A percentile compares a stretch with the other conserved stretches of the same genome.
These are phyloP conservation scores for Hydrocynus forskahlii DNA, from an alignment of 2,797 vertebrate species.

Conservation along the genomic window DNA sequence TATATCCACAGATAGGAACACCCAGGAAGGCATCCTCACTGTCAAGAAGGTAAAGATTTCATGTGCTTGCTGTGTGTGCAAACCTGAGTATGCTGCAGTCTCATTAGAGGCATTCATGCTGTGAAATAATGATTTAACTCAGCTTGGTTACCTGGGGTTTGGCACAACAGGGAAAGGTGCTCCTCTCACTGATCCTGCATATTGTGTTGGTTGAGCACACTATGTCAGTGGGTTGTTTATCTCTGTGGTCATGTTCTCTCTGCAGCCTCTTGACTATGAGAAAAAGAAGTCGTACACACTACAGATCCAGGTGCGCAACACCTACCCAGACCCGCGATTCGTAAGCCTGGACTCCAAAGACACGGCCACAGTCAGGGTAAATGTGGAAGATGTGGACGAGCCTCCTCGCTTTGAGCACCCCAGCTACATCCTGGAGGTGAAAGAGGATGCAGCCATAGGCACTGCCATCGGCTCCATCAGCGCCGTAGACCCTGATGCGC, in stretches of 20 bases:
- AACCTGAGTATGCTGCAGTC: conserved; percentile 1
- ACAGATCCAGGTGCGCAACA: conserved; percentile 91
- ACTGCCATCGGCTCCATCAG: conserved; percentile 83
- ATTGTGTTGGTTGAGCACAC: conserved; percentile 6
- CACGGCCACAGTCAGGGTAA: conserved; percentile 83
- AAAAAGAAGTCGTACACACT: conserved; percentile 87
- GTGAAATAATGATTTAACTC: conserved; percentile 41
- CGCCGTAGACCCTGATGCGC: conserved; percentile 88
- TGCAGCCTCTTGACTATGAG: conserved; percentile 90
- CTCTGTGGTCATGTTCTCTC: background rate
- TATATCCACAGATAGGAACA: conserved; percentile 85
- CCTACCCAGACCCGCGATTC: conserved; percentile 83
- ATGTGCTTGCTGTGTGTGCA: background rate
- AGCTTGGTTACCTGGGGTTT: background rate
- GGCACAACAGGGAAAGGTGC: background rate
- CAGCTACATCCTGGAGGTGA: conserved; percentile 88
- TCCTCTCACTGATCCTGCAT: background rate
- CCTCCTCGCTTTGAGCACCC: conserved; percentile 87
- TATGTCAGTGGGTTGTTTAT: conserved; percentile 35
- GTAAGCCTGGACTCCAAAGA: conserved; percentile 83
- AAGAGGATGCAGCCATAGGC: conserved; percentile 86
- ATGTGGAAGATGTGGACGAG: conserved; percentile 92
- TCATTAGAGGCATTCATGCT: conserved; percentile 30
- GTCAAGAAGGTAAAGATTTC: conserved; percentile 86
- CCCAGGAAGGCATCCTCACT: conserved; percentile 89